Conservation (phyloP, 2,797 vertebrate genomes). For the Molossus alvarezi region DNA sequence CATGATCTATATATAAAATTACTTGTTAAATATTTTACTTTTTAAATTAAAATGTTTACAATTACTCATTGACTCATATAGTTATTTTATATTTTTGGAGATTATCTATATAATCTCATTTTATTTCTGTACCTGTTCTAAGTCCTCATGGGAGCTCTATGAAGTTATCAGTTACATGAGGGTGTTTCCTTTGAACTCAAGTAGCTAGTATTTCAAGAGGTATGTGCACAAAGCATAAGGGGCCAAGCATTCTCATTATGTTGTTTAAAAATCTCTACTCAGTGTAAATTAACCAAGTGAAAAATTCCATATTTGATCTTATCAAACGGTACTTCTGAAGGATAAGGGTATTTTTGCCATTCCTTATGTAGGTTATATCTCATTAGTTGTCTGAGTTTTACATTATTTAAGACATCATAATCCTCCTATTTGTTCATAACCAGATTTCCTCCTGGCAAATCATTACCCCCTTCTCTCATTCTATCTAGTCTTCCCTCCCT, state of each 20-base stretch:
- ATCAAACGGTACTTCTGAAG: neutral
- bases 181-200: neutral
- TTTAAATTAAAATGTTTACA: neutral
- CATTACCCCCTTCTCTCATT: neutral
- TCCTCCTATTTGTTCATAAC: neutral
- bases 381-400: neutral
- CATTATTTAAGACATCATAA: neutral
- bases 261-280: neutral
- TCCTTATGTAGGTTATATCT: neutral
- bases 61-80: neutral
- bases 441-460: neutral
- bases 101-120: neutral
- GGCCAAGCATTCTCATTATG: neutral
- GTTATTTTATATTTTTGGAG: neutral
- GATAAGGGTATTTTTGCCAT: neutral
- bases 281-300: neutral
- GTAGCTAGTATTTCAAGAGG: neutral
- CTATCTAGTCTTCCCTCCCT: neutral
- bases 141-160: neutral
- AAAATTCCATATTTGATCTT: neutral
- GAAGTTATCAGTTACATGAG: neutral
- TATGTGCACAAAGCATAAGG: neutral
- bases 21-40: neutral
- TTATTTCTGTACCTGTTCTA: neutral
- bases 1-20: neutral